These are phyloP conservation scores for Nephila pilipes DNA, from an alignment of 1,140 invertebrate genomes.

Conservation along the genomic window DNA sequence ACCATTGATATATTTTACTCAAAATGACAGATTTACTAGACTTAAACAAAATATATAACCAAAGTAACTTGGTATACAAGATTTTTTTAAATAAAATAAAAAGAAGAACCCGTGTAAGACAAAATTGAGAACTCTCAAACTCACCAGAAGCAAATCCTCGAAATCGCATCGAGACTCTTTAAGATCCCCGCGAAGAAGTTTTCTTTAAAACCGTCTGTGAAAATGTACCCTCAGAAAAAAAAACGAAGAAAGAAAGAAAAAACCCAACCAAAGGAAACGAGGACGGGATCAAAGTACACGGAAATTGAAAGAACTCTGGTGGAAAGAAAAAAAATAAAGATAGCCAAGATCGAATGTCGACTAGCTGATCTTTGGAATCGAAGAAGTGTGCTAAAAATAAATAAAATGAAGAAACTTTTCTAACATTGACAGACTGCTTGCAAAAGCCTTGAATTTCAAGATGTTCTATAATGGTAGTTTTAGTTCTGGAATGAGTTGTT, in stretches of 20 bases:
- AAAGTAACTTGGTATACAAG: neutral
- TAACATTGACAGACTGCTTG: constrained; percentile 17
- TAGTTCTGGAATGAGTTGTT: neutral
- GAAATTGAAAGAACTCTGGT: constrained; percentile 63
- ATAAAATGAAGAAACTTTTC: constrained; percentile 20
- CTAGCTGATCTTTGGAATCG: constrained; percentile 25
- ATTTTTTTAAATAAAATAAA: neutral
- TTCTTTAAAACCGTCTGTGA: constrained; percentile 45
- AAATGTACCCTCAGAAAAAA: constrained; percentile 4
- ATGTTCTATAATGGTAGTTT: neutral
- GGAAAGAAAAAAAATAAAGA: constrained; percentile 23
- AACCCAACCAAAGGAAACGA: constrained; percentile 24
- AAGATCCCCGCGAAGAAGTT: constrained; percentile 39
- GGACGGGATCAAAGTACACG: constrained; percentile 70
- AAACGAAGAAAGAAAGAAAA: neutral
- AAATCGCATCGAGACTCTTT: constrained; percentile 28
- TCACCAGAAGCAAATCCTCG: constrained; percentile 31
- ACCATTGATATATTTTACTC: neutral
- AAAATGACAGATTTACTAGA: neutral
- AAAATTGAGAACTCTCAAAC: neutral
- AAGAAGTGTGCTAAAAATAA: neutral
- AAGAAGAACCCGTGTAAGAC: neutral
- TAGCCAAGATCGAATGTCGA: constrained; percentile 55
- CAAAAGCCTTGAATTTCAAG: neutral
- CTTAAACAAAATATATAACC: constrained; percentile 10